Evolutionary conservation across 2,113 vertebrate genomes (phyloP), one percentile per base, ranked within the genome.

Genomic region (Macrotus californicus): DNA sequence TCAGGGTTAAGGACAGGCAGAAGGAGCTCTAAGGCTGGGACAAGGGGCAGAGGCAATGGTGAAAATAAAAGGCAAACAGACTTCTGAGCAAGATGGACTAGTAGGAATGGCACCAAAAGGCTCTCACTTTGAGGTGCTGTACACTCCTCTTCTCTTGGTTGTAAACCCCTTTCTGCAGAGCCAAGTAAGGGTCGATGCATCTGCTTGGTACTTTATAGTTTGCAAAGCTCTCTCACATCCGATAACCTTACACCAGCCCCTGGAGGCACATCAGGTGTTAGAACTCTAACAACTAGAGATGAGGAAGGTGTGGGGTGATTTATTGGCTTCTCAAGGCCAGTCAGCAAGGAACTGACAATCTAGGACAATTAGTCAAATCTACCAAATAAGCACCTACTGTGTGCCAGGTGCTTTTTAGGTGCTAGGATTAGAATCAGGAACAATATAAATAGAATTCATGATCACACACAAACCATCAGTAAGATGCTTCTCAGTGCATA

Each of bases 1-100:
- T 39, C 18, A 29, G 34, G 5, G 6, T 50, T n/a, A 15, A 21
- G n/a, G 16, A 34, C 11, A 14, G 43, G 6, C 16, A 0, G 3
- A 52, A 21, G 43, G 31, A 11, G 24, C 21, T 64, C 15, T 56
- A 22, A 61, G 50, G 29, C 36, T 24, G 48, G 67, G 41, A 18
- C 26, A 54, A 41, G 24, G 70, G 16, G 5, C 56, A 85, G 52
- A 77, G 43, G 52, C 26, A 61, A 69, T 19, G 31, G 21, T 50
- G 14, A 48, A 86, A 64, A 43, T 7, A 16, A 64, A 77, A 80
- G 59, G 29, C 24, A 26, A 19, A 34, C 13, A 67, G 84, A 18
- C 13, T 70, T 16, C 6, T 29, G 39, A 77, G 86, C 11, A 5
- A 56, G 59, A 21, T 1, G n/a, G n/a, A n/a, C 34, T 50, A 15